Conservation (phyloP, 1,140 invertebrate species). For the Mya arenaria region DNA sequence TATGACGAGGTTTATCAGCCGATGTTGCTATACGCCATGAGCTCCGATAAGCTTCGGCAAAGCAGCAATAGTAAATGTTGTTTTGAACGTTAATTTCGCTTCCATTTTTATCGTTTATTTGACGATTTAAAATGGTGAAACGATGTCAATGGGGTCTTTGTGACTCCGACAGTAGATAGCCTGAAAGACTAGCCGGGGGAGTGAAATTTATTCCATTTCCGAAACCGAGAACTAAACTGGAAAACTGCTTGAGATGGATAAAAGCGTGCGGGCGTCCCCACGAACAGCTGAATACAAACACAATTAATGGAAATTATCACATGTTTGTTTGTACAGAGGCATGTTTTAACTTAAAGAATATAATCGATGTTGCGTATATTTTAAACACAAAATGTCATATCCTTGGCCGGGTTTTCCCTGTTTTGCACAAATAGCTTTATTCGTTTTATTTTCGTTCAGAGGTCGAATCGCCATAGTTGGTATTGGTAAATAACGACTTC, state of each 20-base stretch:
- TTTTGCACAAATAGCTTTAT: too few relatives aligned
- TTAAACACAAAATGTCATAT: neutral
- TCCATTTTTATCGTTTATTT: neutral
- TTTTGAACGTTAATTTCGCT: neutral
- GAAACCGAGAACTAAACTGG: neutral
- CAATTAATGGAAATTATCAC: slow-evolving; percentile 17
- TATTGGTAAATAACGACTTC: too few relatives aligned
- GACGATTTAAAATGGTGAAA: slow-evolving; percentile 14
- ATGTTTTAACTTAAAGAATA: neutral
- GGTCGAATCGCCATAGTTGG: too few relatives aligned
- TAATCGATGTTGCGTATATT: neutral
- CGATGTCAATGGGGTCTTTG: slow-evolving; percentile 27
- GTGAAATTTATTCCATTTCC: slow-evolving; percentile 46
- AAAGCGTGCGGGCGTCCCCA: slow-evolving; percentile 23
- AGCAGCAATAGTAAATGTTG: neutral
- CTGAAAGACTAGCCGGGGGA: slow-evolving; percentile 38
- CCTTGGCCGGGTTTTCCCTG: neutral
- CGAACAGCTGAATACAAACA: slow-evolving; percentile 17
- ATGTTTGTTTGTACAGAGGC: slow-evolving; percentile 15
- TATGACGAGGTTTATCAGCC: neutral
- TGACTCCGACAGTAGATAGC: slow-evolving; percentile 28
- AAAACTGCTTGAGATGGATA: slow-evolving; percentile 44
- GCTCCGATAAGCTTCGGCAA: neutral
- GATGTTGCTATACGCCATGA: neutral
- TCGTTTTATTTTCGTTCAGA: too few relatives aligned